These are phyloP conservation scores for Hydrolagus affinis DNA, from an alignment of 2,113 vertebrate genomes.

Conservation along the genomic window DNA sequence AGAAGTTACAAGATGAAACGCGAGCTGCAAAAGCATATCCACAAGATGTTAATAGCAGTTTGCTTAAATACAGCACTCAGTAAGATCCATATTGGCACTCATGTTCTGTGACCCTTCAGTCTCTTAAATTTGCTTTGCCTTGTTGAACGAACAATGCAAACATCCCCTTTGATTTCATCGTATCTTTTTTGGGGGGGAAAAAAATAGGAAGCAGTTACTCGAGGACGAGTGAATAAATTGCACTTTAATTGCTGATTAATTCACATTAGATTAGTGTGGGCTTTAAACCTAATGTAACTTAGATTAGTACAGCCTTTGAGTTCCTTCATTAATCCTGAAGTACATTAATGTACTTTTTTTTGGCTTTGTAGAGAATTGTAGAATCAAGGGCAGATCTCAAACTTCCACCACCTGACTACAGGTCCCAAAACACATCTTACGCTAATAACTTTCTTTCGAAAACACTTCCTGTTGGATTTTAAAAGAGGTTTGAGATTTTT, in stretches of 20 bases:
- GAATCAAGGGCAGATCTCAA: not conserved
- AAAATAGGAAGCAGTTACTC: not conserved
- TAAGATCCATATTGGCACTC: not conserved
- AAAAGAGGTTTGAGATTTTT: not conserved
- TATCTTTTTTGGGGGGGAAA: not conserved
- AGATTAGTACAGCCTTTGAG: constrained; percentile 2
- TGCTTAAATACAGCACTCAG: not conserved
- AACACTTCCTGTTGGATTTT: not conserved
- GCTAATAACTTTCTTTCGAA: not conserved
- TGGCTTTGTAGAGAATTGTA: not conserved
- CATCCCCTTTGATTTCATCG: not conserved
- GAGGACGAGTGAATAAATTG: not conserved
- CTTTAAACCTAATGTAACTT: not conserved
- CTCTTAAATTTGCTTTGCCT: not conserved
- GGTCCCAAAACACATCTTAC: not conserved
- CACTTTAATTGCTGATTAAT: constrained; percentile 16
- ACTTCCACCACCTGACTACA: not conserved
- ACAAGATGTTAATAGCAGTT: not conserved
- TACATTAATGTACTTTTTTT: constrained; percentile 1
- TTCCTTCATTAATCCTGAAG: constrained; percentile 14
- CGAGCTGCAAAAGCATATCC: not conserved
- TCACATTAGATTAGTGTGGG: constrained; percentile 1
- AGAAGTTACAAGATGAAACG: not conserved
- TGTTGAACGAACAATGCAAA: not conserved
- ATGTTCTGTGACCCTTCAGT: not conserved